Base-by-base conservation (phyloP, 2,888 invertebrate species). In the Morpho achilles region DNA sequence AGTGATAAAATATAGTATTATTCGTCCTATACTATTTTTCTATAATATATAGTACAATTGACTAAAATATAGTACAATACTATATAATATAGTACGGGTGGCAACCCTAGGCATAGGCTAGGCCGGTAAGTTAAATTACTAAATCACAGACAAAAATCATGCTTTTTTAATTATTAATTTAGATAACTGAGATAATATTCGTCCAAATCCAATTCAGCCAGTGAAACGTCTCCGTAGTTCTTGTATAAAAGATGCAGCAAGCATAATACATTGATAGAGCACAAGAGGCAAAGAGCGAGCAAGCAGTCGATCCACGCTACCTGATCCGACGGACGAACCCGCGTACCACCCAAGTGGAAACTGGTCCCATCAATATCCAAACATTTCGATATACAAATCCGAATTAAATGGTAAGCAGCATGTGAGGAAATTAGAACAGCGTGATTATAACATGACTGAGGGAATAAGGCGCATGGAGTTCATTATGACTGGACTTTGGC, bases 291-390 rank as follows among this genome's bases (percentile, higher is more conserved):
- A 75, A 93, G 87, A 87, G 93, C 93, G 87, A 94, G 90, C 81
- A 93, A 90, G 87, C 94, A 91, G 91, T 94, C 94, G 82, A 93
- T 92, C 92, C 93, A 94, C 93, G 94, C 94, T 95, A 95, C 95
- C 95, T 95, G 94, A 92, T 94, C 94, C 89, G 94, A 94, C 92
- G 87, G 84, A 84, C 93, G 91, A 89, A 84, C 87, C 92, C 93
- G 89, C 77, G 78, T 73, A 68, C 89, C 89, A 67, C 89, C 89
- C 84, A 91, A 82, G 80, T 91, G 91, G 82, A 87, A 91, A 85
- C 91, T 91, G 91, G 53, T 59, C 60, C 50, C 54, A 55, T 44
- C 50, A 63, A 75, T 74, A 76, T 76, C 79, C 80, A 77, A 75
- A 59, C 69, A 65, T 68, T 68, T 71, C 72, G 67, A 71, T 71